Conservation (phyloP, 2,113 vertebrate species). For the Pan paniscus region DNA sequence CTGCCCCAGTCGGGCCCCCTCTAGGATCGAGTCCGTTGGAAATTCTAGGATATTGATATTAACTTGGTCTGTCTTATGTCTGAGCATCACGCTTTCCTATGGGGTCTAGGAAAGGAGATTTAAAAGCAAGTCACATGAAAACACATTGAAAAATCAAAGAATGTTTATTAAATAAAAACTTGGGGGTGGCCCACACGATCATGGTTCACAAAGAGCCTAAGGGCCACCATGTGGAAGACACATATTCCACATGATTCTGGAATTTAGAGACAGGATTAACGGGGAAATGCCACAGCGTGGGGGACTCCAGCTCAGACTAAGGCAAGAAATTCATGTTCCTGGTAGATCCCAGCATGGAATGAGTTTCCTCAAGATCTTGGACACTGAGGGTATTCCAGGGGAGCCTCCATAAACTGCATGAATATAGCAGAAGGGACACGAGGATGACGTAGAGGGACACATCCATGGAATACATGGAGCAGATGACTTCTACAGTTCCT, state of each 20-base stretch:
- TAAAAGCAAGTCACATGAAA: slow-evolving; percentile 22
- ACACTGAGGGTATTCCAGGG: neutral
- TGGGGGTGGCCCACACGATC: neutral
- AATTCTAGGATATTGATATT: neutral
- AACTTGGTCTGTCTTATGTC: neutral
- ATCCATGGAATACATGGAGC: neutral
- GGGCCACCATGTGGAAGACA: neutral
- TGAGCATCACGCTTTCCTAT: neutral
- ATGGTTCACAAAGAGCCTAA: neutral
- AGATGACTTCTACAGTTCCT: neutral
- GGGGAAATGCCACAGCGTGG: neutral
- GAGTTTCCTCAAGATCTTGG: neutral
- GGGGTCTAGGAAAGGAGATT: neutral
- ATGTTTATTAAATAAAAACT: slow-evolving; percentile 1
- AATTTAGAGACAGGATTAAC: neutral
- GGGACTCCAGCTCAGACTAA: neutral
- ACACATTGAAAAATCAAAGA: neutral
- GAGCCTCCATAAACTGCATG: neutral
- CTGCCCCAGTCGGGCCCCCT: neutral
- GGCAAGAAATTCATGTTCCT: neutral
- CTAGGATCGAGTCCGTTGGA: neutral
- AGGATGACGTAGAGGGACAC: neutral
- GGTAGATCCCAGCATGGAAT: neutral
- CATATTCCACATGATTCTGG: neutral
- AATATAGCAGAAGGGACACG: neutral